A percentile compares a stretch with the other conserved stretches of the same genome.
Evolutionary conservation across 2,797 vertebrate species (phyloP).

Genomic region (Notamacropus eugenii): DNA sequence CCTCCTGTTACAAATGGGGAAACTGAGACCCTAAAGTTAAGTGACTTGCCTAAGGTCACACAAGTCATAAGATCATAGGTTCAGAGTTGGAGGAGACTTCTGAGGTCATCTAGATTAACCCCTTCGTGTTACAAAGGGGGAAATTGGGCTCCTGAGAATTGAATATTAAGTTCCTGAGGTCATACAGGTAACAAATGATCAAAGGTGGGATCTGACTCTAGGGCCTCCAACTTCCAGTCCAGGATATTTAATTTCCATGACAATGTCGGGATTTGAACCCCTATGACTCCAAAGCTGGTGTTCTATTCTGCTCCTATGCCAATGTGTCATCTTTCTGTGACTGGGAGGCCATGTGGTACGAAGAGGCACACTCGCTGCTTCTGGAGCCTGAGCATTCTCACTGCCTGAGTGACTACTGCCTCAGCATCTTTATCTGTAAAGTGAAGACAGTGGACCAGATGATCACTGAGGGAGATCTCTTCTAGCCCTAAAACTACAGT

Average conservation of each 20-base stretch:
- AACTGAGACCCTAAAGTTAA: neutral
- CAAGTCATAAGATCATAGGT: neutral
- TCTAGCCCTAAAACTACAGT: neutral
- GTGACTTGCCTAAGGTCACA: neutral
- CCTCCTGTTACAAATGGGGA: no score
- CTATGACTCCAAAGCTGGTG: neutral
- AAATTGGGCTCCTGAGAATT: neutral
- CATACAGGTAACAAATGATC: neutral
- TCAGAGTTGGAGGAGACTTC: neutral
- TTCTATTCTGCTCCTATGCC: no score
- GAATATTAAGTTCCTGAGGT: neutral
- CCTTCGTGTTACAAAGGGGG: neutral
- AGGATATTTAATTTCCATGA: neutral
- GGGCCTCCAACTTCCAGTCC: neutral
- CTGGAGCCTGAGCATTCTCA: neutral
- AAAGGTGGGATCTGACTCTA: neutral
- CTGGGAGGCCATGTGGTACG: no score
- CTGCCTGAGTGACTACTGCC: neutral
- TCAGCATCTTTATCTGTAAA: neutral
- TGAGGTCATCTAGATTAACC: neutral
- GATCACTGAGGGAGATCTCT: neutral
- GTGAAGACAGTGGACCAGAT: neutral
- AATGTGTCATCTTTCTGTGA: neutral
- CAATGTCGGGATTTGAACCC: neutral
- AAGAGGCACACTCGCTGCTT: no score